Conservation (phyloP, 2,888 invertebrate genomes). For the Strigamia maritima region DNA sequence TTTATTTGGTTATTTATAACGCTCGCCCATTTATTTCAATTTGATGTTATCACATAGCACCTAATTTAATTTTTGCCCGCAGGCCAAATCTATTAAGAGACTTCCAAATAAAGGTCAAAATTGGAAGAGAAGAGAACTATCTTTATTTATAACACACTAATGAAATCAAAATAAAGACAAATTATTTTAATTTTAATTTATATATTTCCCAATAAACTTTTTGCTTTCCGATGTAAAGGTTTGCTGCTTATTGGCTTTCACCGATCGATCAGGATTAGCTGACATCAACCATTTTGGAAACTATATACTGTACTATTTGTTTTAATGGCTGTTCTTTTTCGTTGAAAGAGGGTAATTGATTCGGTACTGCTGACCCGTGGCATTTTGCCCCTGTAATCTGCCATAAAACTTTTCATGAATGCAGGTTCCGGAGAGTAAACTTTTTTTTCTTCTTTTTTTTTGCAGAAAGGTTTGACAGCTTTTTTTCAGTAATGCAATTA, state of each 20-base stretch:
- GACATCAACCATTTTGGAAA: background rate
- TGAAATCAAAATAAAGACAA: too few relatives aligned
- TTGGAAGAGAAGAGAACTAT: too few relatives aligned
- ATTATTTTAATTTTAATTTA: background rate
- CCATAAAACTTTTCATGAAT: background rate
- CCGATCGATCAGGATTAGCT: background rate
- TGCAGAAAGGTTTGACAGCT: background rate
- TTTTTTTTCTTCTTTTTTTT: background rate
- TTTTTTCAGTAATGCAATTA: background rate
- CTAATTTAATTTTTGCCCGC: background rate
- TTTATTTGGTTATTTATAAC: background rate
- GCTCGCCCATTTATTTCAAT: background rate
- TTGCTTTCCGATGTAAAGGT: background rate
- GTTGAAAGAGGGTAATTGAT: conserved; percentile 7
- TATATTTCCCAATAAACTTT: background rate
- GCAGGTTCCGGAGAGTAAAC: too few relatives aligned
- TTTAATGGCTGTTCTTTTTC: background rate
- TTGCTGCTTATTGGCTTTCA: background rate
- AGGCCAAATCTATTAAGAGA: background rate
- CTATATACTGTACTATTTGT: background rate
- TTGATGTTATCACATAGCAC: background rate
- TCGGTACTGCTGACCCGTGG: background rate
- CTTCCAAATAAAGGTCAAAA: background rate
- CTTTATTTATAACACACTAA: too few relatives aligned
- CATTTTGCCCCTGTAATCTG: background rate